Base-by-base conservation (phyloP, 2,113 vertebrate genomes). In the Clarias gariepinus region DNA sequence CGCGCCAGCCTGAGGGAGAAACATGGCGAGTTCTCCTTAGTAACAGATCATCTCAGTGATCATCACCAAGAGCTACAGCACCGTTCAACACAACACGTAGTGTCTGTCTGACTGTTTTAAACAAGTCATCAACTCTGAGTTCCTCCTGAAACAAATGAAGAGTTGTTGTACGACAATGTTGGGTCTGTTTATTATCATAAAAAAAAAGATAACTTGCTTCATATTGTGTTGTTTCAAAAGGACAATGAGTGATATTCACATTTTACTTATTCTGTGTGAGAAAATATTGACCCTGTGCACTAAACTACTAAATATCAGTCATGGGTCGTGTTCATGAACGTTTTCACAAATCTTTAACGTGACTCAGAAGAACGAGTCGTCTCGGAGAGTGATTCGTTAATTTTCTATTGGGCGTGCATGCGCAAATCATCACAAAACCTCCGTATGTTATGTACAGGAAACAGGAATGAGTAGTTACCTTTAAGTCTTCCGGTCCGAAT, bases 1-100 rank as follows among this genome's bases (percentile, higher is more conserved):
- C 3, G 33, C 33, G 33, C 33, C 90, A 91, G 92, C 93, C 91
- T 78, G 82, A 92, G 93, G 89, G 91, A 92, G 91, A 91, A 73
- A 36, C 55, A 33, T 82, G 53, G 18, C 10, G 15, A n/a, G 0
- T n/a, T 55, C 25, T 18, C 52, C 25, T 78, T 52, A 78, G 74
- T 78, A 78, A 78, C 74, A 78, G 15, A 78, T 10, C 47, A 7
- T 0, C 15, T 28, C 4, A 28, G 15, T 55, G 1, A 77, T 53
- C 74, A 53, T 15, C 23, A 53, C 15, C n/a, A 74, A 74, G 21
- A 47, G 6, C 47, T 6, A 41, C 41, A 5, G 41, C 41, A 41
- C 41, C 7, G 41, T 41, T 6, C 4, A 41, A 41, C 3, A 41
- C 41, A 41, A 47, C 47, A 68, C 12, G 28, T 13, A 66, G 1